These are phyloP conservation scores for Drosophila varians DNA, from an alignment of 1,140 invertebrate genomes.

Conservation along the genomic window DNA sequence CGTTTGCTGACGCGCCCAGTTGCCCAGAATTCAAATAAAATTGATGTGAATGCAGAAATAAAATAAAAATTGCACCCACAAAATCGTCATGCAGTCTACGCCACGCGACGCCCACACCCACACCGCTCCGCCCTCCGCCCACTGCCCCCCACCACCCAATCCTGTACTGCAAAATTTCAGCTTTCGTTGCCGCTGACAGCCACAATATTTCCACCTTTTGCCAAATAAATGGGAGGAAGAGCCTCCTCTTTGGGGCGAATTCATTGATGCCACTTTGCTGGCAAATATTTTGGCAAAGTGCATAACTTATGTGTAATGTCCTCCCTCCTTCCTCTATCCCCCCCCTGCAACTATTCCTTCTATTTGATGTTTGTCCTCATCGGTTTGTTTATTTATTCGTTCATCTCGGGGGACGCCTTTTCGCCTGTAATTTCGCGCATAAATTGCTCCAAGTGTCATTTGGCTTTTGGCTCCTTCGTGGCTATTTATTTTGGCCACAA, in stretches of 20 bases:
- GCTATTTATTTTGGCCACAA: constrained; percentile 36
- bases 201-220: constrained; percentile 68
- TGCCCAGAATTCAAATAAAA: constrained; percentile 70
- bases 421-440: constrained; percentile 79
- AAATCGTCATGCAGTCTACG: constrained; percentile 79
- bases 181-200: constrained; percentile 72
- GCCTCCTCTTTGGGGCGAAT: constrained; percentile 26
- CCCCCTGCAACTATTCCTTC: constrained; percentile 31
- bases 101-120: constrained; percentile 74
- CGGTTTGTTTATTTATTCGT: constrained; percentile 66
- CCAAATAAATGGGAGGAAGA: constrained; percentile 14
- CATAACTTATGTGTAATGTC: constrained; percentile 38
- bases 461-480: constrained; percentile 30
- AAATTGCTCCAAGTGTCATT: constrained; percentile 67
- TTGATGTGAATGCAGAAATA: constrained; percentile 40
- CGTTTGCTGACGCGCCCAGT: constrained; percentile 64
- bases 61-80: constrained; percentile 8
- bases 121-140: constrained; percentile 20
- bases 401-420: constrained; percentile 53
- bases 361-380: constrained; percentile 74
- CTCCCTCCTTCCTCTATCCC: not conserved
- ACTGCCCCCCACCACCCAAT: constrained; percentile 14
- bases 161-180: constrained; percentile 49
- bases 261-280: constrained; percentile 78
- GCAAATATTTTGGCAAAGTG: constrained; percentile 74